Percentiles rank a stretch among this genome's conserved stretches.
Evolutionary conservation across 2,888 invertebrate genomes (phyloP).

Genomic region (Prenolepis imparis): DNA sequence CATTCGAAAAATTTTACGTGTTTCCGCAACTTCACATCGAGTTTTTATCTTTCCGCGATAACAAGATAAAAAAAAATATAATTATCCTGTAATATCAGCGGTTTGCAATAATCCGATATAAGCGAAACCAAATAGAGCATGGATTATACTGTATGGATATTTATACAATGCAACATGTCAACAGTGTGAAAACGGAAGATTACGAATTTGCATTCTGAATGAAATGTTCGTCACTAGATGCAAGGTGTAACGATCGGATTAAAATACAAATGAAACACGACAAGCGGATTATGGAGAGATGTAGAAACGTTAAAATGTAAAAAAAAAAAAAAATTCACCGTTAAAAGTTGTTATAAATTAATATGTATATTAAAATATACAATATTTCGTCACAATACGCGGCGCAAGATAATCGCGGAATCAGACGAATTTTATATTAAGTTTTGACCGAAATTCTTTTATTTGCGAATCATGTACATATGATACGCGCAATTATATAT

Average conservation of each 20-base stretch:
- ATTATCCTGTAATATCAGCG: constrained; percentile 18
- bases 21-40: neutral
- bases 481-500: neutral
- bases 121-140: constrained; percentile 25
- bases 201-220: constrained; percentile 48
- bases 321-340: constrained; percentile 10
- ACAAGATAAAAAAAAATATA: constrained; percentile 20
- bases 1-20: neutral
- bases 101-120: constrained; percentile 37
- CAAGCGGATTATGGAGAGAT: constrained; percentile 27
- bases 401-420: neutral
- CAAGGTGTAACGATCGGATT: constrained; percentile 36
- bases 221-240: constrained; percentile 25
- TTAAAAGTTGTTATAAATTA: constrained; percentile 31
- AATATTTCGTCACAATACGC: neutral
- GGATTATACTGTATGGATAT: constrained; percentile 21
- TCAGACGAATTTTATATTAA: constrained; percentile 8
- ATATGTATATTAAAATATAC: constrained; percentile 18
- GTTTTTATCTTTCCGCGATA: neutral
- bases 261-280: constrained; percentile 35
- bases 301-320: neutral
- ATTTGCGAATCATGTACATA: neutral
- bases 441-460: constrained; percentile 5
- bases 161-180: constrained; percentile 45
- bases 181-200: constrained; percentile 45